phyloP scores from a whole-genome alignment of 2,888 invertebrate species.

The Temnothorax rugatulus region DNA sequence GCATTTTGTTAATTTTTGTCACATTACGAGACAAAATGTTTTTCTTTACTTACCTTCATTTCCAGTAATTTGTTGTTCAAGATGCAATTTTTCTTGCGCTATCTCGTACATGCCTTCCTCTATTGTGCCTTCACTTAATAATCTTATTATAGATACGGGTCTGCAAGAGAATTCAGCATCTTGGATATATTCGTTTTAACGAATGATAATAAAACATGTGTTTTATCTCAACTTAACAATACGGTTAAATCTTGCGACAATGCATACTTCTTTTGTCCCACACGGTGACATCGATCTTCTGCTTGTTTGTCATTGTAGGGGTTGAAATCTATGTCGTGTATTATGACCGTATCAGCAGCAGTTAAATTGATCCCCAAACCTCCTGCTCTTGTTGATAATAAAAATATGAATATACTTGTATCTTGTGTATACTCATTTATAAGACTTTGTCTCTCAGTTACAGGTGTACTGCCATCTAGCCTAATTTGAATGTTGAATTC shows the following conservation, averaged over 20 bases:
- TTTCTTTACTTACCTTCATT: conserved; percentile 86
- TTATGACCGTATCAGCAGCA: conserved; percentile 97
- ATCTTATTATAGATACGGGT: conserved; percentile 94
- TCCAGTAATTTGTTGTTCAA: conserved; percentile 95
- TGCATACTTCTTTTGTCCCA: conserved; percentile 88
- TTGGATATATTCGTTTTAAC: conserved; percentile 12
- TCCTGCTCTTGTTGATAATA: conserved; percentile 97
- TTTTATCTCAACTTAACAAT: conserved; percentile 23
- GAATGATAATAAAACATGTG: neutral
- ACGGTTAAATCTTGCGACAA: neutral
- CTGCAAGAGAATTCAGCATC: conserved; percentile 86
- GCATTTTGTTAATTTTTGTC: conserved; percentile 38
- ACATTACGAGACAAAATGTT: conserved; percentile 18
- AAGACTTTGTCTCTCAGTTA: conserved; percentile 94
- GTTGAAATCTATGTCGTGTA: conserved; percentile 99
- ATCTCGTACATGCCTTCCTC: conserved; percentile 97
- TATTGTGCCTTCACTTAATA: conserved; percentile 95
- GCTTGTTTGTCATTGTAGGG: conserved; percentile 99
- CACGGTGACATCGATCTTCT: conserved; percentile 93
- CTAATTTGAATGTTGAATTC: conserved; percentile 84
- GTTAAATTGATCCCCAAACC: conserved; percentile 98
- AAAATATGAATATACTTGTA: conserved; percentile 93
- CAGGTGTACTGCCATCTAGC: conserved; percentile 96
- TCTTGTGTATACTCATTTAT: conserved; percentile 96
- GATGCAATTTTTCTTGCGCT: conserved; percentile 95